These are phyloP conservation scores for Mallotus villosus DNA, from an alignment of 2,797 vertebrate species.

Conservation along the genomic window DNA sequence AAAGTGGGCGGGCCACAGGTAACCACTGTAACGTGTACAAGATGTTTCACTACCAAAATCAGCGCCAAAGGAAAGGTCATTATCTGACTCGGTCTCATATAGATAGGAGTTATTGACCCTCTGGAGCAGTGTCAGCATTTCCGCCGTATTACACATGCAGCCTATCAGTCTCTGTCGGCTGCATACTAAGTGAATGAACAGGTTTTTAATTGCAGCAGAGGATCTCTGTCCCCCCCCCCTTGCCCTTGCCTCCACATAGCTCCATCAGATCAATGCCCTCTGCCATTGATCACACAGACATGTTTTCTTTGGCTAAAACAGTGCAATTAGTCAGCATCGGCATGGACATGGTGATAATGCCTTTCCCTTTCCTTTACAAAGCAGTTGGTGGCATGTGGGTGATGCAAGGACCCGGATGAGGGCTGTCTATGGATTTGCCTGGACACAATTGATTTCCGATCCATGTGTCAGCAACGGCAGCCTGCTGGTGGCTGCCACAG, in stretches of 20 bases:
- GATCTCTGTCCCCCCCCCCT: neutral
- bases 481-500: slow-evolving; percentile 33
- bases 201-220: neutral
- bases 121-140: slow-evolving; percentile 25
- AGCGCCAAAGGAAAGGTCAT: neutral
- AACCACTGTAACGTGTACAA: neutral
- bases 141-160: neutral
- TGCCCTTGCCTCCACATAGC: neutral
- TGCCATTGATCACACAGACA: no score
- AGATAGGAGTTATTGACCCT: slow-evolving; percentile 5
- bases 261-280: neutral
- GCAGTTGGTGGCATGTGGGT: neutral
- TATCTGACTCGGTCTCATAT: neutral
- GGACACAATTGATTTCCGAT: slow-evolving; percentile 63
- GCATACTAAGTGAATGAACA: slow-evolving; percentile 15
- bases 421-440: slow-evolving; percentile 44
- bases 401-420: neutral
- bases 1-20: no score
- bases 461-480: slow-evolving; percentile 53
- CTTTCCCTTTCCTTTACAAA: no score
- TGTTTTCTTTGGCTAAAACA: neutral
- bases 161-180: slow-evolving; percentile 8
- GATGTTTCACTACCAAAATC: neutral
- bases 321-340: neutral
- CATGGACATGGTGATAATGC: neutral